Evolutionary conservation across 92 coral and sea anemone genomes (phyloP).

Genomic region (Parazoanthus atlanticus): DNA sequence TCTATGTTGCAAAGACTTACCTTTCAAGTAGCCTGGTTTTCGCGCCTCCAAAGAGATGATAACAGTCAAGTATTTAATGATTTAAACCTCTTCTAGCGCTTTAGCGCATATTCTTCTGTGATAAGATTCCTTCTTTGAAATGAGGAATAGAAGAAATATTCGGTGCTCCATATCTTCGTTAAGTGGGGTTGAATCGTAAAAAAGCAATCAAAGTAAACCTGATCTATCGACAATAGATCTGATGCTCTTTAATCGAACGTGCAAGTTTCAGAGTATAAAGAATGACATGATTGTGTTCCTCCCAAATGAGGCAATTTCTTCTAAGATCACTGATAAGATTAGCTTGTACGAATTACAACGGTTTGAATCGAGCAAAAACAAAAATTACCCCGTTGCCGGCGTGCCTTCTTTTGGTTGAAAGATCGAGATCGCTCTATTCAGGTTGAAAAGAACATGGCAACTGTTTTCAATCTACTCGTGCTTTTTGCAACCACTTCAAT

Average conservation of each 20-base stretch:
- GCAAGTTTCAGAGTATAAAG: conserved; percentile 4
- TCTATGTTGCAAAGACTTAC: background rate
- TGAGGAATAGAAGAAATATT: too few species aligned
- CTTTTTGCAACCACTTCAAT: background rate
- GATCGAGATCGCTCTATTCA: background rate
- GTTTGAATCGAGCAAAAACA: background rate
- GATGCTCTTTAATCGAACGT: background rate
- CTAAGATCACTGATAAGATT: conserved; percentile 22
- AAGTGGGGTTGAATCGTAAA: background rate
- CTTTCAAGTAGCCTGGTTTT: background rate
- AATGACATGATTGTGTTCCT: conserved; percentile 17
- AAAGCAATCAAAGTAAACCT: background rate
- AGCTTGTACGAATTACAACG: background rate
- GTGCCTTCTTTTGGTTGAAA: background rate
- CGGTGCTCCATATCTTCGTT: too few species aligned
- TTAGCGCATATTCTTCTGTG: too few species aligned
- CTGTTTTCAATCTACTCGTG: background rate
- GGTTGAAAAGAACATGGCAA: background rate
- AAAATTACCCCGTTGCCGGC: background rate
- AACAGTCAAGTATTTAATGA: background rate
- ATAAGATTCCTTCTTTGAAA: too few species aligned
- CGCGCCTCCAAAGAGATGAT: background rate
- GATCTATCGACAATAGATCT: background rate
- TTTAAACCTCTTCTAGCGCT: background rate
- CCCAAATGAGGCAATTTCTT: conserved; percentile 23